phyloP scores from a whole-genome alignment of 2,113 vertebrate genomes.

The Cynopterus brachyotis region DNA sequence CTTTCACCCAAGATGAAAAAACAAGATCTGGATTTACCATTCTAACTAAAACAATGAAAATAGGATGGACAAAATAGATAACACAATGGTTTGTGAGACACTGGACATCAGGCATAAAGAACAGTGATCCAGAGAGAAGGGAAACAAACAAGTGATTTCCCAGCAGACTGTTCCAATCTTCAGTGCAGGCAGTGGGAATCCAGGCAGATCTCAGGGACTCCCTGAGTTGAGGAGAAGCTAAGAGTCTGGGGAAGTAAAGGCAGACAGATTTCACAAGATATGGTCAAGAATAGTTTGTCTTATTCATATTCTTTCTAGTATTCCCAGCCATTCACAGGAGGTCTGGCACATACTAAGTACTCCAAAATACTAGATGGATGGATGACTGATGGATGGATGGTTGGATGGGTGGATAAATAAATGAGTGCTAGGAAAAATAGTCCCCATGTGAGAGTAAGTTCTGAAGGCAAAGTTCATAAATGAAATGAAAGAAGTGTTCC shows the following conservation, averaged over 20 bases:
- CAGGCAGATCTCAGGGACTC: not conserved
- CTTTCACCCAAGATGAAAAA: not conserved
- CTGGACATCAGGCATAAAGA: not conserved
- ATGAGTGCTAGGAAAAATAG: not conserved
- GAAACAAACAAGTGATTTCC: not conserved
- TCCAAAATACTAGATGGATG: not conserved
- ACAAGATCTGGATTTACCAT: not conserved
- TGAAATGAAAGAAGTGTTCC: not conserved
- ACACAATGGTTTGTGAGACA: not conserved
- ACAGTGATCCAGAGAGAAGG: not conserved
- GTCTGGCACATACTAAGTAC: not conserved
- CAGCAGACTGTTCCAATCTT: not conserved
- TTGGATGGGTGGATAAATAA: not conserved
- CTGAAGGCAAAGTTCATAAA: not conserved
- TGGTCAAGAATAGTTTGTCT: not conserved
- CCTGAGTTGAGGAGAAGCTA: not conserved
- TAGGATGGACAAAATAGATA: not conserved
- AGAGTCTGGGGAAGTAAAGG: not conserved
- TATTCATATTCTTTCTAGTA: not conserved
- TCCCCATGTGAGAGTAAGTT: not conserved
- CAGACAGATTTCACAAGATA: not conserved
- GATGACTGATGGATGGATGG: too few relatives aligned
- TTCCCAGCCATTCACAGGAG: not conserved
- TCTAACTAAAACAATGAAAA: not conserved
- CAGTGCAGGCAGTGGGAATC: not conserved